These are phyloP conservation scores for Clytia hemisphaerica DNA, from an alignment of 30 jellyfish, hydroid and myxozoan species.

Conservation along the genomic window DNA sequence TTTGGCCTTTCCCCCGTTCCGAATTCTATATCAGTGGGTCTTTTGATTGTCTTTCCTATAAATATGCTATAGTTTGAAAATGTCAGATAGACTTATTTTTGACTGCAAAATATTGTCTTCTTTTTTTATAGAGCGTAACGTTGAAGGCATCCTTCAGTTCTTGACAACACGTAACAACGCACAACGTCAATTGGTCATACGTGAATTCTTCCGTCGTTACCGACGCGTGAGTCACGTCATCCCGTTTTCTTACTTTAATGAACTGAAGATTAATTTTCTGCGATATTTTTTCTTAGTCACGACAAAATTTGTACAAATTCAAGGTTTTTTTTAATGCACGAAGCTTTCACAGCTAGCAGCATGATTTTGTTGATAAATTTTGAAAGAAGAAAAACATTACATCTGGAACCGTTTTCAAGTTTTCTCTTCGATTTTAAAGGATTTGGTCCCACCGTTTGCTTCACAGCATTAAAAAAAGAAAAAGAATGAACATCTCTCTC, in stretches of 20 bases:
- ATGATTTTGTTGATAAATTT: no score
- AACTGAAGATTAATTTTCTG: neutral
- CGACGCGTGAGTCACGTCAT: constrained; percentile 61
- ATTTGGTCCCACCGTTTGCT: no score
- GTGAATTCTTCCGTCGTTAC: constrained; percentile 96
- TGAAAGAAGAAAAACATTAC: no score
- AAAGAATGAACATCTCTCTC: no score
- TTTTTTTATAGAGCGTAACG: constrained; percentile 65
- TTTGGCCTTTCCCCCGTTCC: no score
- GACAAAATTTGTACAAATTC: no score
- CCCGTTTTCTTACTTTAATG: neutral
- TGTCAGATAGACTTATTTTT: neutral
- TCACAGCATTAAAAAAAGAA: no score
- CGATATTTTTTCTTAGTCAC: neutral
- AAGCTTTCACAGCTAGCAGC: no score
- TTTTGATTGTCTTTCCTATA: neutral
- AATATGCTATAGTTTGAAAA: neutral
- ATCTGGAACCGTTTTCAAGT: no score
- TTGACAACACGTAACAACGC: constrained; percentile 83
- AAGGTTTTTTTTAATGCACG: no score
- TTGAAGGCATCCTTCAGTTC: constrained; percentile 81
- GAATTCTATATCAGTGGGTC: no score
- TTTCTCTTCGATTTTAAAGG: no score
- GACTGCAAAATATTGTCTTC: neutral
- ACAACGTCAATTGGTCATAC: constrained; percentile 80